Percentiles rank a stretch among this genome's conserved stretches.
Evolutionary conservation across 2,888 invertebrate species (phyloP).

Genomic region (Eristalis intricaria): DNA sequence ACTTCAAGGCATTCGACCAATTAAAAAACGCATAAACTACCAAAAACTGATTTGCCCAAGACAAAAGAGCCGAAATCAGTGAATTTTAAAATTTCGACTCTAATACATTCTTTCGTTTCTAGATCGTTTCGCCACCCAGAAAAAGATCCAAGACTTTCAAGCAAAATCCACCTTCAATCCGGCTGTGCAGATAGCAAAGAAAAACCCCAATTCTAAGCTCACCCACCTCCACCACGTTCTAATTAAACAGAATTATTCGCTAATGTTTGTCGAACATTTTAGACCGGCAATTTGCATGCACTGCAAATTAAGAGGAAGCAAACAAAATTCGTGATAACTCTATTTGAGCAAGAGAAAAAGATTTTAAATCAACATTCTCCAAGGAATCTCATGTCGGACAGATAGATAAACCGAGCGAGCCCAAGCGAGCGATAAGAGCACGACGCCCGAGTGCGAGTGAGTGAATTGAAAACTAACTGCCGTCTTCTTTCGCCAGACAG

Average conservation of each 20-base stretch:
- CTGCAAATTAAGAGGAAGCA: conserved; percentile 35
- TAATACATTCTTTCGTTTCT: too few species aligned
- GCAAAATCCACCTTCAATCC: background rate
- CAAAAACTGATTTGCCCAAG: too few species aligned
- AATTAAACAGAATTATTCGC: conserved; percentile 25
- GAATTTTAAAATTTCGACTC: too few species aligned
- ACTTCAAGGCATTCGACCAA: too few species aligned
- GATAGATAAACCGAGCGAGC: conserved; percentile 10
- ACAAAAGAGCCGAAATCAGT: too few species aligned
- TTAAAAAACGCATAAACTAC: too few species aligned
- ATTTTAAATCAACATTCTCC: background rate
- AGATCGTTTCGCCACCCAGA: too few species aligned
- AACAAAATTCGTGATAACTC: conserved; percentile 53
- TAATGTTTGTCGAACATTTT: conserved; percentile 7
- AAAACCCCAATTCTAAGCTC: background rate
- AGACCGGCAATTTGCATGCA: conserved; percentile 44
- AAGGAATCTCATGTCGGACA: background rate
- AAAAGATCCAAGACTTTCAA: too few species aligned
- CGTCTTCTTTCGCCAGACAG: background rate
- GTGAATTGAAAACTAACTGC: background rate
- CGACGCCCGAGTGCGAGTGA: background rate
- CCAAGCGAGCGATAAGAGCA: background rate
- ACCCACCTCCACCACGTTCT: background rate
- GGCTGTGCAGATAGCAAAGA: background rate
- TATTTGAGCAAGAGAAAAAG: conserved; percentile 26